Base-by-base conservation (phyloP, 1,140 invertebrate species). In the Lepidostoma basale region DNA sequence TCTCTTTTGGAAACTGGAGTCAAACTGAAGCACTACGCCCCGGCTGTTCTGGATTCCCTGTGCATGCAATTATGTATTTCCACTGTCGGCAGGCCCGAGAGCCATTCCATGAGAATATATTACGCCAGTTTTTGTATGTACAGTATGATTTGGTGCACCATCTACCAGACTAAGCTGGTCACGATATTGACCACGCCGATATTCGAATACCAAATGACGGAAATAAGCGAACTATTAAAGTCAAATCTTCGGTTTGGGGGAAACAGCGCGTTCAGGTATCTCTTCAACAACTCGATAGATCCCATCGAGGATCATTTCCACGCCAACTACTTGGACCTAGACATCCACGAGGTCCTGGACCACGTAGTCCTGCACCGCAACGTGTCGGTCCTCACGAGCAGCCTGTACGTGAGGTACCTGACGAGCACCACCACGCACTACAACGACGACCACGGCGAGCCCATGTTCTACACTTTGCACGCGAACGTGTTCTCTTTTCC, bases 281-380 rank as follows among this genome's bases (percentile, higher is more conserved):
- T 73, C 0, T 73, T 73, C 40, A 70, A 73, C 16, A 73, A 73
- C 36, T 73, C 72, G 0, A 54, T 67, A 5, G 72, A 73, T 12
- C 42, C 58, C 20, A 64, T 42, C 3, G 72, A 73, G 62, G 49
- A 70, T 40, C 52, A 67, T 30, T 59, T 70, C 1, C 47, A 44
- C 28, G 14, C 25, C 1, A 73, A 73, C 22, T 73, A 73, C 49
- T 25, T 73, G 40, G 40, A 56, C 8, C 10, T 70, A 20, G 60
- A 70, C 45, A 59, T 73, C 12, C 72, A 73, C 39, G 42, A 70
- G 36, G 72, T 70, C 1, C 28, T 73, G 14, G 68, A 73, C 23
- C 23, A 73, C 25, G 40, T 73, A 10, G 68, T 73, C 18, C 26
- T n/a, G 25, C 62, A 54, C 56, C 52, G 72, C 5, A 73, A 73